A percentile compares a stretch with the other conserved stretches of the same genome.
Evolutionary conservation across 2,888 invertebrate genomes (phyloP).

Genomic region (Patella ulyssiponensis): DNA sequence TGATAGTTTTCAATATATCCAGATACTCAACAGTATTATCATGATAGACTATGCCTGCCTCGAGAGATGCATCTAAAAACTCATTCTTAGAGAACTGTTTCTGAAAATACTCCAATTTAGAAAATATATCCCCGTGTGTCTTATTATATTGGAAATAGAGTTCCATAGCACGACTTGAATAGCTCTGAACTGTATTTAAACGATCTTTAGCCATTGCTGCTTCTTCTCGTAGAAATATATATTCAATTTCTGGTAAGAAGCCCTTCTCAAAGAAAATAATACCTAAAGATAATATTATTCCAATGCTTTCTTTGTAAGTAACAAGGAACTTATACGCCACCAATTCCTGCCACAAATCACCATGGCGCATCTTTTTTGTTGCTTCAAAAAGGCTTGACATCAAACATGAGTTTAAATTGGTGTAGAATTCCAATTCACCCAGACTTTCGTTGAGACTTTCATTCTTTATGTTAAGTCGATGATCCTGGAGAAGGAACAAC

Average conservation of each 20-base stretch:
- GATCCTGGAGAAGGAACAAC: background rate
- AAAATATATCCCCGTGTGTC: background rate
- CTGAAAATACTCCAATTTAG: constrained; percentile 11
- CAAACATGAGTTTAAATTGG: constrained; percentile 18
- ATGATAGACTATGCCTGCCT: constrained; percentile 27
- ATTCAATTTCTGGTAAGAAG: constrained; percentile 8
- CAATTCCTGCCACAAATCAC: constrained; percentile 24
- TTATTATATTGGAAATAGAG: background rate
- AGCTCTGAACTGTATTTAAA: constrained; percentile 18
- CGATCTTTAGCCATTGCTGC: constrained; percentile 25
- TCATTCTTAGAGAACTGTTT: constrained; percentile 2
- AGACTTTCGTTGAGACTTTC: constrained; percentile 9
- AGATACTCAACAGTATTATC: constrained; percentile 31
- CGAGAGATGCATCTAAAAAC: constrained; percentile 15
- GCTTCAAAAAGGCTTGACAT: constrained; percentile 14
- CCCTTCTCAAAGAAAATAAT: constrained; percentile 26
- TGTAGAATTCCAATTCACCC: constrained; percentile 22
- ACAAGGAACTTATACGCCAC: constrained; percentile 32
- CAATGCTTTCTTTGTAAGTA: constrained; percentile 27
- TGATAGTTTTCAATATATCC: constrained; percentile 25
- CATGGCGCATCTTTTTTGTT: constrained; percentile 13
- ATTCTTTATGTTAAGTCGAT: constrained; percentile 13
- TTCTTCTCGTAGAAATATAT: constrained; percentile 11
- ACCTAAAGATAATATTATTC: constrained; percentile 22
- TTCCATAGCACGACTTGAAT: constrained; percentile 15